phyloP scores from a whole-genome alignment of 2,113 vertebrate genomes.

The Istiophorus platypterus region DNA sequence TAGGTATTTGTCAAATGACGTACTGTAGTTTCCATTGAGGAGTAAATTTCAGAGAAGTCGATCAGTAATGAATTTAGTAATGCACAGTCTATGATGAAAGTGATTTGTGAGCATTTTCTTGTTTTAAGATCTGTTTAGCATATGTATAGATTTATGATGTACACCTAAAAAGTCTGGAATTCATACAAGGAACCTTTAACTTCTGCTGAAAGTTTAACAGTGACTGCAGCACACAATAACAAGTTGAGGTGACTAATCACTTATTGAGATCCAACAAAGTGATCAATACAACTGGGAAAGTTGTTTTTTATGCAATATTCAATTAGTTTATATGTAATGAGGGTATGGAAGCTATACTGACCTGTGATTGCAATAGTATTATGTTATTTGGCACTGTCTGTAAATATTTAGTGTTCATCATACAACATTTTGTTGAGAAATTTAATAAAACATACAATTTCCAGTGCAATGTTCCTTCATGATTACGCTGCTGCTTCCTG shows the following conservation, averaged over 20 bases:
- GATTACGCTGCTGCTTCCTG: background rate
- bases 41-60: slow-evolving; percentile 2
- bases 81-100: background rate
- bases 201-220: background rate
- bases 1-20: background rate
- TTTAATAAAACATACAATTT: slow-evolving; percentile 40
- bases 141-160: slow-evolving; percentile 17
- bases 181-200: background rate
- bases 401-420: slow-evolving; percentile 48
- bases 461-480: background rate
- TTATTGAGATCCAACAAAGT: background rate
- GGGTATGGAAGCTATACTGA: background rate
- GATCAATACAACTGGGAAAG: background rate
- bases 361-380: background rate
- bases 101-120: slow-evolving; percentile 22
- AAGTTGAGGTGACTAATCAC: background rate
- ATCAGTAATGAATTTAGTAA: slow-evolving; percentile 6
- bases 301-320: slow-evolving; percentile 24
- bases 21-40: slow-evolving; percentile 13
- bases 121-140: slow-evolving; percentile 24
- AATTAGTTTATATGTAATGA: background rate
- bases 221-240: background rate
- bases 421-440: slow-evolving; percentile 27
- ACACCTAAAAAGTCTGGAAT: background rate
- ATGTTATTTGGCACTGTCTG: slow-evolving; percentile 51